These are phyloP conservation scores for Percina caprodes DNA, from an alignment of 2,113 vertebrate species.

Conservation along the genomic window DNA sequence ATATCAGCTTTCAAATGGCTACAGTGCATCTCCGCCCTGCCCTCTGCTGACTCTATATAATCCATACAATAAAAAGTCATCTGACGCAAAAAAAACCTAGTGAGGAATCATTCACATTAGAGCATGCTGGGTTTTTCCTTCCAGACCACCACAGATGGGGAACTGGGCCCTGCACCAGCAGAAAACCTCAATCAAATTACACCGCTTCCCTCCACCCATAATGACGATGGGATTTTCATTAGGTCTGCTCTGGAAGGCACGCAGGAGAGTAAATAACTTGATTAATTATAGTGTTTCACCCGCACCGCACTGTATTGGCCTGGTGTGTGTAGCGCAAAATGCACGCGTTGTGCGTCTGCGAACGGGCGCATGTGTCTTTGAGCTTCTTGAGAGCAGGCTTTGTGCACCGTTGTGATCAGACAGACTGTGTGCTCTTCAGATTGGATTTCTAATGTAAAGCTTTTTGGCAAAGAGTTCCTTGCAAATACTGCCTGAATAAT, in stretches of 20 bases:
- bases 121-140: slow-evolving; percentile 48
- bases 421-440: slow-evolving; percentile 64
- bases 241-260: slow-evolving; percentile 39
- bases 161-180: slow-evolving; percentile 67
- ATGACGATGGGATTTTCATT: slow-evolving; percentile 55
- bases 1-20: slow-evolving; percentile 41
- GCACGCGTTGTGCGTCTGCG: not conserved
- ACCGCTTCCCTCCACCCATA: slow-evolving; percentile 55
- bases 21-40: slow-evolving; percentile 5
- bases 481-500: slow-evolving; percentile 79
- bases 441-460: slow-evolving; percentile 74
- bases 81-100: slow-evolving; percentile 25
- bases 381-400: slow-evolving; percentile 43
- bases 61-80: slow-evolving; percentile 51
- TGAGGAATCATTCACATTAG: slow-evolving; percentile 52
- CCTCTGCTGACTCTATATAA: slow-evolving; percentile 49
- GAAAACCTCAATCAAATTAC: slow-evolving; percentile 74
- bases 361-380: slow-evolving; percentile 16
- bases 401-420: slow-evolving; percentile 48
- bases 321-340: slow-evolving; percentile 14
- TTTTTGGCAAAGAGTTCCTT: slow-evolving; percentile 67
- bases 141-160: slow-evolving; percentile 66
- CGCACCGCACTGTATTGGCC: not conserved
- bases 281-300: slow-evolving; percentile 59
- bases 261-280: slow-evolving; percentile 57